Conservation (phyloP, 2,888 invertebrate species). For the Heteromyza rotundicornis region DNA sequence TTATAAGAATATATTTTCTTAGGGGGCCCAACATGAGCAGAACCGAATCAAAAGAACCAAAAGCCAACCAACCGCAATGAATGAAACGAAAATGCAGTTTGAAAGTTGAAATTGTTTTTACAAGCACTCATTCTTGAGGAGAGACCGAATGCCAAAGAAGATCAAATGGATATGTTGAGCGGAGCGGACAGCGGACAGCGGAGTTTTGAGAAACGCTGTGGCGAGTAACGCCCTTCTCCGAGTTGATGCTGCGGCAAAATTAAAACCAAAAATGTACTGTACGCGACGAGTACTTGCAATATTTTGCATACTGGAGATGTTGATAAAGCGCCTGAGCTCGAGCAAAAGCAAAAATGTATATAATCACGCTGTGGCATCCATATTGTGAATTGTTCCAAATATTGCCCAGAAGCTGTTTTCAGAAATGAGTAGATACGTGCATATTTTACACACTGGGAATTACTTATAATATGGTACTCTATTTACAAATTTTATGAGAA, state of each 20-base stretch:
- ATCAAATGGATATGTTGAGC: too few species aligned
- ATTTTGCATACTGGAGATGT: constrained; percentile 17
- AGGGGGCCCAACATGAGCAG: constrained; percentile 39
- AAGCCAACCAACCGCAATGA: neutral
- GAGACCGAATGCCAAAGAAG: neutral
- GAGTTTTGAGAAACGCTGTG: constrained; percentile 13
- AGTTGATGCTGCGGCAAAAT: neutral
- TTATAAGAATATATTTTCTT: constrained; percentile 52
- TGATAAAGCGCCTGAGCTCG: neutral
- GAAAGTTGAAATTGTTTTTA: neutral
- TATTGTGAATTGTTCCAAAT: constrained; percentile 20
- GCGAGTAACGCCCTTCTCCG: constrained; percentile 22
- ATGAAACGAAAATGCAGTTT: neutral
- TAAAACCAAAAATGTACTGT: neutral
- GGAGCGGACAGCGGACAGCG: neutral
- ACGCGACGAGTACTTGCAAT: too few species aligned
- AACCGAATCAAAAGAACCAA: constrained; percentile 8
- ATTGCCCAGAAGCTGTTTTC: constrained; percentile 33
- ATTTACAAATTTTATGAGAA: too few species aligned
- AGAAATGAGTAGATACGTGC: too few species aligned
- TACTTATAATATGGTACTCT: too few species aligned
- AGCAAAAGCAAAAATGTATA: constrained; percentile 23
- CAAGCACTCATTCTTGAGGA: neutral
- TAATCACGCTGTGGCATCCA: constrained; percentile 26
- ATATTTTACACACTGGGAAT: too few species aligned